Evolutionary conservation across 2,113 vertebrate genomes (phyloP).

Genomic region (Pachypanchax playfairii): DNA sequence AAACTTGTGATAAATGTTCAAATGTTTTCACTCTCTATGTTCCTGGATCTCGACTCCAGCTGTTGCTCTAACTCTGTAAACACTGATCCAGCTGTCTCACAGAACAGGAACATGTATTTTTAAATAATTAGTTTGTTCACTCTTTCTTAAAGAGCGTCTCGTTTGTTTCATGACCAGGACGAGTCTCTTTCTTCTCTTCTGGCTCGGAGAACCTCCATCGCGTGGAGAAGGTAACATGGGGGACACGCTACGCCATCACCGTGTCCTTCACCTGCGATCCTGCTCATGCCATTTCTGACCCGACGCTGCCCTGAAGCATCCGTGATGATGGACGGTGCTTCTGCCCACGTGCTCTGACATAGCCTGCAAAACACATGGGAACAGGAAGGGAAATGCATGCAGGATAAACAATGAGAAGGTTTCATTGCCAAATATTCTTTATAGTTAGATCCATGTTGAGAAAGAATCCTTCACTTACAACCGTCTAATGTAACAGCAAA

Average conservation of each 20-base stretch:
- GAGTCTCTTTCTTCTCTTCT: slow-evolving; percentile 96
- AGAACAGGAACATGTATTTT: not conserved
- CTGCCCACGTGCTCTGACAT: slow-evolving; percentile 28
- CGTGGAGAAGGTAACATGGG: slow-evolving; percentile 93
- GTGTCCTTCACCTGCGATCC: slow-evolving; percentile 96
- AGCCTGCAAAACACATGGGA: slow-evolving; percentile 50
- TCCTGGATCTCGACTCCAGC: no score
- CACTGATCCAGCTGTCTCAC: not conserved
- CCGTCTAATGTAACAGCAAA: no score
- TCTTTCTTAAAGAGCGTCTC: not conserved
- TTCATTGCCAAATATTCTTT: not conserved
- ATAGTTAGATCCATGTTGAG: not conserved
- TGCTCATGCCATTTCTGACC: slow-evolving; percentile 85
- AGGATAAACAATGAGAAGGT: not conserved
- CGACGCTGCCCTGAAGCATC: slow-evolving; percentile 70
- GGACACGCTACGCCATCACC: slow-evolving; percentile 93
- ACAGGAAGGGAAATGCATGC: not conserved
- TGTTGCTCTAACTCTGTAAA: no score
- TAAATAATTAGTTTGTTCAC: not conserved
- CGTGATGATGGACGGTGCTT: slow-evolving; percentile 1
- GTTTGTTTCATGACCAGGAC: slow-evolving; percentile 74
- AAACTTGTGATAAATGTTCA: no score
- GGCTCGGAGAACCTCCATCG: slow-evolving; percentile 95
- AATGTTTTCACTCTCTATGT: no score
- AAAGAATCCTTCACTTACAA: not conserved